phyloP scores from a whole-genome alignment of 2,113 vertebrate genomes.

The Benitochromis conjunctus region DNA sequence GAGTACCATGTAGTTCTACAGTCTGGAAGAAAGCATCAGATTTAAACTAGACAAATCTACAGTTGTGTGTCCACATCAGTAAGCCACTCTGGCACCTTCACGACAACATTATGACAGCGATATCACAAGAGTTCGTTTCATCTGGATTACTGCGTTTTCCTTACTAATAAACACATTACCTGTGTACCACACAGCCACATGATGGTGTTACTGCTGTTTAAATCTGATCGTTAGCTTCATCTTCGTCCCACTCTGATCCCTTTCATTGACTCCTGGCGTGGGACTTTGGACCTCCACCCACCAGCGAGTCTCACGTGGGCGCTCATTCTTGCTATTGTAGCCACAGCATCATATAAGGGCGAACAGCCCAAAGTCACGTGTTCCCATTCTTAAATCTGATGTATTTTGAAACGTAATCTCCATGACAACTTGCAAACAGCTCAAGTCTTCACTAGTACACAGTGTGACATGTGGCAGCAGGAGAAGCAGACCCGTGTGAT shows the following conservation, averaged over 20 bases:
- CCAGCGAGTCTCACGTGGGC: background rate
- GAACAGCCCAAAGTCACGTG: too few species aligned
- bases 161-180: background rate
- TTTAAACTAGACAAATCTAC: background rate
- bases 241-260: background rate
- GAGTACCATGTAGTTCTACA: background rate
- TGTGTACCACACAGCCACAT: background rate
- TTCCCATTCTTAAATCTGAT: too few species aligned
- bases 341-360: too few species aligned
- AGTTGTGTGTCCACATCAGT: background rate
- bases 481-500: too few species aligned
- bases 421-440: too few species aligned
- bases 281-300: background rate
- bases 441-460: too few species aligned
- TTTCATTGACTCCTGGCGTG: accelerated
- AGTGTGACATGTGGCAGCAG: too few species aligned
- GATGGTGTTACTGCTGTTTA: background rate
- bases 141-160: background rate
- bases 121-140: background rate
- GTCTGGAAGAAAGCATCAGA: background rate
- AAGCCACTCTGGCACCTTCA: background rate
- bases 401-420: too few species aligned
- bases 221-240: background rate
- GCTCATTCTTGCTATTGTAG: too few species aligned
- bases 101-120: background rate